Evolutionary conservation across 2,888 invertebrate genomes (phyloP), one percentile per base, ranked within the genome.

Genomic region (Petrolisthes cinctipes): DNA sequence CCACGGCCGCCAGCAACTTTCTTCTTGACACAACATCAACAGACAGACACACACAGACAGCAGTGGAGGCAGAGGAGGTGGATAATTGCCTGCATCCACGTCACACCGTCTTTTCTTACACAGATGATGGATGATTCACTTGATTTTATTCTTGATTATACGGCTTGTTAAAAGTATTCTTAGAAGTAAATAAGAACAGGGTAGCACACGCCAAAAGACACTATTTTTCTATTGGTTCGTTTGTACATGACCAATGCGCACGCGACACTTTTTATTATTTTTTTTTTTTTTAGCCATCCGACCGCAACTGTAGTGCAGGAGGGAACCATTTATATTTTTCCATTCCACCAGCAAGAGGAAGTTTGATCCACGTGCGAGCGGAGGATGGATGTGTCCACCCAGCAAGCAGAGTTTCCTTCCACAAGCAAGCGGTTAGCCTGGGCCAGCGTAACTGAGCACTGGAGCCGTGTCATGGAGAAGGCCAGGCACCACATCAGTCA

Each of bases 391-490:
- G 37, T 75, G 66, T 66, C 82, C 79, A 9, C 61, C 71, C 81
- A 73, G 20, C 66, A 76, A 86, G 75, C 75, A 82, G 51, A 61
- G 56, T 82, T 83, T 82, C 78, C 71, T 68, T 78, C 78, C 83
- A 83, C 83, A 86, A 83, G 82, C 86, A 86, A 61, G 86, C 82
- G 82, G 86, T 71, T 82, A 86, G 61, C 61, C 9, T 79, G 76
- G 82, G 23, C 61, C 75, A 76, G 75, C 75, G 86, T 57, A 82
- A 75, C 75, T 68, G 75, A 82, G 82, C 86, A 86, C 76, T 82
- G 82, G 82, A 75, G 86, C 82, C 82, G 66, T 87, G 87, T 87
- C 87, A 87, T 87, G 87, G 88, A 85, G 88, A 81, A 80, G 83
- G 68, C 84, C 79, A 76, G 88, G 83, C 57, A 82, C 82, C 88